phyloP scores from a whole-genome alignment of 2,113 vertebrate species.

The Entomyzon cyanotis region DNA sequence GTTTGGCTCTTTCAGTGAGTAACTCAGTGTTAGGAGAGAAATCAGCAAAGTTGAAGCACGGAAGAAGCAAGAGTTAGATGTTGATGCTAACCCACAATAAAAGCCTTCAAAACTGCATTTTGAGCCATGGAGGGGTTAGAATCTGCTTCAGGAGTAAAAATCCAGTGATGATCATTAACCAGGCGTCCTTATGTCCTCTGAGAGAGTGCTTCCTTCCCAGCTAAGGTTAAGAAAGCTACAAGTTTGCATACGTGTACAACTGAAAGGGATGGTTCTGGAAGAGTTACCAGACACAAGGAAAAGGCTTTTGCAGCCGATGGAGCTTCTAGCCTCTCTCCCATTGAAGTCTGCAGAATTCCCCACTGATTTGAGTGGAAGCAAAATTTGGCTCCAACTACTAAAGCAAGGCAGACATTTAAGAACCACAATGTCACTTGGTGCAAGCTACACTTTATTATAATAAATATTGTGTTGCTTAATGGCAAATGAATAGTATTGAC shows the following conservation, averaged over 20 bases:
- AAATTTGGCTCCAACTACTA: constrained; percentile 1
- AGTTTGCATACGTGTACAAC: neutral
- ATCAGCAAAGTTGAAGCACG: neutral
- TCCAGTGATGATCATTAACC: neutral
- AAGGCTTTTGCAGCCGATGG: neutral
- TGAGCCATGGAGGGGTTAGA: neutral
- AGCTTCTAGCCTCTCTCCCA: neutral
- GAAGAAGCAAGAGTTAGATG: neutral
- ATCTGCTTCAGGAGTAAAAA: neutral
- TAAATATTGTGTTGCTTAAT: constrained; percentile 55
- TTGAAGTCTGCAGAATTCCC: constrained; percentile 22
- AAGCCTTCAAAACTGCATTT: neutral
- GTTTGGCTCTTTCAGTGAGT: neutral
- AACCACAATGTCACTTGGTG: constrained; percentile 38
- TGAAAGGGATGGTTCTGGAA: neutral
- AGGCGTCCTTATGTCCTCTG: neutral
- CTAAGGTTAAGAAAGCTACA: neutral
- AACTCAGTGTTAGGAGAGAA: neutral
- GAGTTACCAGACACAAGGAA: neutral
- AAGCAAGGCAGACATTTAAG: constrained; percentile 33
- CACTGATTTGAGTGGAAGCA: neutral
- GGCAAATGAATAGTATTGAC: neutral
- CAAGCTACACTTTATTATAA: constrained; percentile 29
- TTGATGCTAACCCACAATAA: neutral
- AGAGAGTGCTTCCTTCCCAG: neutral